Conservation (phyloP, 2,113 vertebrate genomes). For the Hirundichthys speculiger region DNA sequence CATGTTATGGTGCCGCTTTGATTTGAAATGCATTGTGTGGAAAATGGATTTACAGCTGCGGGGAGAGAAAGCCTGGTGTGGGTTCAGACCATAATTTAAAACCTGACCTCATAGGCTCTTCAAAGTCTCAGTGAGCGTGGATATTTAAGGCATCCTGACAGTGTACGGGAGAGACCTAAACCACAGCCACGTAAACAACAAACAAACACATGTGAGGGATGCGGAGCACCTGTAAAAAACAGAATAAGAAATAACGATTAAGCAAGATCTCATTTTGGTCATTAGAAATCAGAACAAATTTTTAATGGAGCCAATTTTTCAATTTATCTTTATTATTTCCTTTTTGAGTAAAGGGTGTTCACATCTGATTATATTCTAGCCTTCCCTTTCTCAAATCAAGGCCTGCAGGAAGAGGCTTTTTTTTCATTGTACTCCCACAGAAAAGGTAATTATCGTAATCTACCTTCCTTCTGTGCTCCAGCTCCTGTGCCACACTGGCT, state of each 20-base stretch:
- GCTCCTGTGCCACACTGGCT: slow-evolving; percentile 60
- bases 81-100: slow-evolving; percentile 80
- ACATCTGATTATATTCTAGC: slow-evolving; percentile 44
- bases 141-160: slow-evolving; percentile 64
- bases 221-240: slow-evolving; percentile 28
- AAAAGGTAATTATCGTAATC: slow-evolving; percentile 76
- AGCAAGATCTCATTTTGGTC: slow-evolving; percentile 15
- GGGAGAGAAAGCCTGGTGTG: slow-evolving; percentile 62
- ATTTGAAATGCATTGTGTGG: slow-evolving; percentile 86
- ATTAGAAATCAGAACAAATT: slow-evolving; percentile 25
- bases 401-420: slow-evolving; percentile 59
- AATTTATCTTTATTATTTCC: slow-evolving; percentile 21
- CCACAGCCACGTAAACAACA: slow-evolving; percentile 51
- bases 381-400: slow-evolving; percentile 30
- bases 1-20: slow-evolving; percentile 80
- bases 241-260: slow-evolving; percentile 18
- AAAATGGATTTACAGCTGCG: slow-evolving; percentile 83
- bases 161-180: slow-evolving; percentile 32
- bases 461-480: slow-evolving; percentile 66
- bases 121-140: slow-evolving; percentile 75
- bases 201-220: slow-evolving; percentile 18
- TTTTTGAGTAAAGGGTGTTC: slow-evolving; percentile 29
- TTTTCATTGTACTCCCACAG: slow-evolving; percentile 45
- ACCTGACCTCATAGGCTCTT: slow-evolving; percentile 82
- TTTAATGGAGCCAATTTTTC: slow-evolving; percentile 31